A percentile compares a stretch with the other conserved stretches of the same genome.
Conservation (phyloP, 2,888 invertebrate genomes). For the Sinopyrophorus schimmeli region DNA sequence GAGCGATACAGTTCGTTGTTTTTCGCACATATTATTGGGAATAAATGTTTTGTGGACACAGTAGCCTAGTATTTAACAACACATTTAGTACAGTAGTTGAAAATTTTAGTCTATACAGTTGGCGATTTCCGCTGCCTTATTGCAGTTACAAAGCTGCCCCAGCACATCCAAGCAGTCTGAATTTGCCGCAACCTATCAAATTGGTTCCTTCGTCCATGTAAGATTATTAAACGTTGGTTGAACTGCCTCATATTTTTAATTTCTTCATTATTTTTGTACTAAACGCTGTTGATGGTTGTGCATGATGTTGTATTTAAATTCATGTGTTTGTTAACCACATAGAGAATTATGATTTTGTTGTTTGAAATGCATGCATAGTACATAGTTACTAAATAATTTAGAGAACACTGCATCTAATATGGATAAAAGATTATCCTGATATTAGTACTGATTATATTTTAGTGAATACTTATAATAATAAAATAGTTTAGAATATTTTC, state of each 20-base stretch:
- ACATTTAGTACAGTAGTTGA: slow-evolving; percentile 42
- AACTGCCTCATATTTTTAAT: slow-evolving; percentile 7
- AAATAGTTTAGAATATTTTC: too few relatives aligned
- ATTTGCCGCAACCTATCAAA: slow-evolving; percentile 78
- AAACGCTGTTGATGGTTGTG: too few relatives aligned
- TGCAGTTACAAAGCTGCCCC: slow-evolving; percentile 84
- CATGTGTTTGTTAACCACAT: too few relatives aligned
- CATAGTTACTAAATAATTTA: too few relatives aligned
- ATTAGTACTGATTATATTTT: too few relatives aligned
- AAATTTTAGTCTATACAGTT: slow-evolving; percentile 86
- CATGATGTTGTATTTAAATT: too few relatives aligned
- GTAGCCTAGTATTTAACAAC: slow-evolving; percentile 18
- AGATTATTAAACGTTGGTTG: slow-evolving; percentile 51
- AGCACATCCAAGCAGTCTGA: slow-evolving; percentile 76
- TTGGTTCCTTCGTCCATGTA: slow-evolving; percentile 72
- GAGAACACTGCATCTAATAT: too few relatives aligned
- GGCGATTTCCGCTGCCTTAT: slow-evolving; percentile 96
- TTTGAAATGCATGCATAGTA: neutral
- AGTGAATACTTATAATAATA: neutral
- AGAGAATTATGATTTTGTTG: neutral
- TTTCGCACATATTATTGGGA: too few relatives aligned
- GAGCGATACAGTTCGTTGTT: too few relatives aligned
- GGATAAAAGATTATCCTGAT: too few relatives aligned
- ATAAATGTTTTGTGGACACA: slow-evolving; percentile 26
- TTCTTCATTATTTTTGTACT: neutral